Evolutionary conservation across 2,888 invertebrate species (phyloP), one percentile per base, ranked within the genome.

Genomic region (Pomacea canaliculata): DNA sequence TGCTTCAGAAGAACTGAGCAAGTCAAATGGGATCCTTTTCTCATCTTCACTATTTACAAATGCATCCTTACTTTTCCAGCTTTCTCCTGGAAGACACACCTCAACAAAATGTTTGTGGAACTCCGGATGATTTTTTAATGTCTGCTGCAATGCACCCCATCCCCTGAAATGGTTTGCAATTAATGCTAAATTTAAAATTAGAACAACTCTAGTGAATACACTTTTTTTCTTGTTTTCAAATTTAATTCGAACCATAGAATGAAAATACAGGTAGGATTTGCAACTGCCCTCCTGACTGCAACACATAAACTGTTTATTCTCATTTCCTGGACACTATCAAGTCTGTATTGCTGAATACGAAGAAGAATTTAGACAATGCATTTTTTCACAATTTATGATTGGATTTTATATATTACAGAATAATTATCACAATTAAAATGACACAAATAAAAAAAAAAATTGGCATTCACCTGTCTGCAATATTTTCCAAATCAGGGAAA

Each of bases 51-150:
- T 79, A 75, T 94, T 94, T 70, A 94, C 92, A 82, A 94, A 92
- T 89, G 93, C 93, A 90, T 93, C 93, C 82, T 94, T 94, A 90
- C 94, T 95, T 81, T 94, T 94, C 95, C 95, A 96, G 86, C 93
- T 94, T 86, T 94, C 94, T 85, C 93, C 94, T 85, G 94, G 94
- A 85, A 95, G 94, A 76, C 94, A 94, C 86, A 94, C 94, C 88
- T 96, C 95, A 86, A 96, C 95, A 92, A 98, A 99, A 93, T 96
- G 96, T 87, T 95, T 94, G 76, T 95, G 94, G 92, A 97, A 98
- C 91, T 97, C 96, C n/a, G 96, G 95, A 91, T 98, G 98, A 75
- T 94, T 93, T 83, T 95, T 94, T 83, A 99, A 93, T 91, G 95
- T 95, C 79, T 95, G 94, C 82, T 96, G 94, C 77, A 97, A 95